Percentiles rank a stretch among this genome's conserved stretches.
These are phyloP conservation scores for Uloborus diversus DNA, from an alignment of 1,140 invertebrate genomes.

Conservation along the genomic window DNA sequence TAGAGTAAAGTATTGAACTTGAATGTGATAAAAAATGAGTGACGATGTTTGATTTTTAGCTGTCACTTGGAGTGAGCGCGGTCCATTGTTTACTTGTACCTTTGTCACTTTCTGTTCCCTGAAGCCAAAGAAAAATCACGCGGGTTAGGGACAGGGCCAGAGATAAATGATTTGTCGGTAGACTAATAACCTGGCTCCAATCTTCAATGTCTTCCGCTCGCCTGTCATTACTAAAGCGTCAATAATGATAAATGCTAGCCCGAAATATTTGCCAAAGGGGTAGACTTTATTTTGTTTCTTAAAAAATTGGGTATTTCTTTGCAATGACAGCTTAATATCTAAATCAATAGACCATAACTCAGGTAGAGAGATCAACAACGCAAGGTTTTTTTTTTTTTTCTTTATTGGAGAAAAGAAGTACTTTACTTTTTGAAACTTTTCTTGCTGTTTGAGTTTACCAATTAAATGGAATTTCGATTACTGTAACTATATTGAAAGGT, in stretches of 20 bases:
- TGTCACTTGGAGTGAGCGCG: not conserved
- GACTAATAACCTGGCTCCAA: constrained; percentile 39
- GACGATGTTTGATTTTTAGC: constrained; percentile 24
- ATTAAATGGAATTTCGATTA: too few relatives aligned
- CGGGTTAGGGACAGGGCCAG: constrained; percentile 16
- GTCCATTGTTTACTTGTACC: constrained; percentile 43
- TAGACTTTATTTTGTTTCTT: constrained; percentile 30
- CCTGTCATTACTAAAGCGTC: constrained; percentile 28
- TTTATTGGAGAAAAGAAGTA: not conserved
- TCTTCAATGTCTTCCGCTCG: constrained; percentile 11
- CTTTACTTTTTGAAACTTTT: too few relatives aligned
- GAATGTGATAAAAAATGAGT: constrained; percentile 10
- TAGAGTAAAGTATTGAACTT: not conserved
- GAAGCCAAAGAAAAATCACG: constrained; percentile 26
- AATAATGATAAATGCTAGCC: constrained; percentile 38
- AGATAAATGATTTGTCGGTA: constrained; percentile 45
- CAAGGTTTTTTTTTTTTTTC: not conserved
- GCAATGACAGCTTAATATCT: constrained; percentile 28
- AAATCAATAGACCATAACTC: constrained; percentile 35
- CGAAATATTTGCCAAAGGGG: constrained; percentile 21
- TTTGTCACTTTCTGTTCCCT: constrained; percentile 23
- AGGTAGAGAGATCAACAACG: constrained; percentile 18
- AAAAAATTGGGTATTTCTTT: constrained; percentile 31
- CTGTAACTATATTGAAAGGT: too few relatives aligned
- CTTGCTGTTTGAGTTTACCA: too few relatives aligned